Conservation (phyloP, 2,113 vertebrate genomes). For the Rhagologus leucostigma region DNA sequence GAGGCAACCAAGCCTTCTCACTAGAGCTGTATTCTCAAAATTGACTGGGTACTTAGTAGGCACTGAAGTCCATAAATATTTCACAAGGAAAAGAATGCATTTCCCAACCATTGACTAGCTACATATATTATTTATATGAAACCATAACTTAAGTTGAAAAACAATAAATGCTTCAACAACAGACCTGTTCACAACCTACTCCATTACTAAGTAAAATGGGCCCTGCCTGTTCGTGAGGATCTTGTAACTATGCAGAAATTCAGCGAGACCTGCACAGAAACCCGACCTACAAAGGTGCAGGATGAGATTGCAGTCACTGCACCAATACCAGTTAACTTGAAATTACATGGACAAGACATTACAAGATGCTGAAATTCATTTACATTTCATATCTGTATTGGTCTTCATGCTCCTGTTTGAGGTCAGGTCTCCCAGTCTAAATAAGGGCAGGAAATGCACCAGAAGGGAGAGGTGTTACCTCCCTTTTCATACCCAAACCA, state of each 20-base stretch:
- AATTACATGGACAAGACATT: neutral
- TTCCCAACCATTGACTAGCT: constrained; percentile 67
- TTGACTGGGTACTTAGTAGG: constrained; percentile 72
- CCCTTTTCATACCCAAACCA: neutral
- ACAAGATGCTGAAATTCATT: neutral
- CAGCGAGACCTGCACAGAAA: neutral
- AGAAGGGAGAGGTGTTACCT: neutral
- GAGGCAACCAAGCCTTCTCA: neutral
- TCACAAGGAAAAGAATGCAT: constrained; percentile 72
- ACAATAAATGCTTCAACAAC: constrained; percentile 62
- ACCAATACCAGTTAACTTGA: neutral
- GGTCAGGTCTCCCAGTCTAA: neutral
- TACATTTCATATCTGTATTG: neutral
- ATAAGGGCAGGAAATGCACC: neutral
- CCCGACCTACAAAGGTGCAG: neutral
- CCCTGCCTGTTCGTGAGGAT: neutral
- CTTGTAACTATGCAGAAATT: neutral
- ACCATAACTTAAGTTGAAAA: constrained; percentile 75
- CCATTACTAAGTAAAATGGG: constrained; percentile 35
- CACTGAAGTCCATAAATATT: constrained; percentile 75
- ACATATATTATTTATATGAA: constrained; percentile 79
- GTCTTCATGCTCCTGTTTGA: neutral
- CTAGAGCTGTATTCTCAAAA: constrained; percentile 31
- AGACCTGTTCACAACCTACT: constrained; percentile 19
- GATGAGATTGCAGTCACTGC: neutral